Conservation (phyloP, 2,113 vertebrate genomes). For the Rhinichthys klamathensis region DNA sequence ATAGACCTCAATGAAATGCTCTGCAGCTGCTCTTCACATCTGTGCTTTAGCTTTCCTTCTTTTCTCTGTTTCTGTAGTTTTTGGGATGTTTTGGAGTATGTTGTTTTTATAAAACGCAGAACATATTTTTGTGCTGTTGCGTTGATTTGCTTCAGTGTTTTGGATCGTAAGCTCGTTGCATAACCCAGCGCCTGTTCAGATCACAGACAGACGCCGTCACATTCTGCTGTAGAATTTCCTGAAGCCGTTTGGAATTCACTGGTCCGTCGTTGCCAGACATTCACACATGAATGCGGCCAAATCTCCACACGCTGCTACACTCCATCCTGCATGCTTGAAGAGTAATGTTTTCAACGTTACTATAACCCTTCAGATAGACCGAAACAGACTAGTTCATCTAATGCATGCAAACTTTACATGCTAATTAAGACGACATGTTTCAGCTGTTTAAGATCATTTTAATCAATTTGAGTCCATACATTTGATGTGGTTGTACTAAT, state of each 20-base stretch:
- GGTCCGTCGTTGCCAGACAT: slow-evolving; percentile 14
- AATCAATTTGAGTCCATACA: neutral
- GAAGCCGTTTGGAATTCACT: slow-evolving; percentile 13
- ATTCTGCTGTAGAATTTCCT: slow-evolving; percentile 39
- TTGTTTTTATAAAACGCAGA: neutral
- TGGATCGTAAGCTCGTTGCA: slow-evolving; percentile 13
- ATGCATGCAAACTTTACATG: neutral
- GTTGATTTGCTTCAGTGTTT: slow-evolving; percentile 27
- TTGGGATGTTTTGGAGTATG: neutral
- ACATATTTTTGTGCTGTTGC: slow-evolving; percentile 10
- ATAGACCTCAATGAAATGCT: neutral
- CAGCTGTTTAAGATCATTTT: neutral
- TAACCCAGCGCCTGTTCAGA: slow-evolving; percentile 21
- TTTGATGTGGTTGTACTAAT: neutral
- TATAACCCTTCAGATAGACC: neutral
- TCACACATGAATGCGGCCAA: slow-evolving; percentile 3
- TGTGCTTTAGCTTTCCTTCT: neutral
- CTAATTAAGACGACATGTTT: neutral
- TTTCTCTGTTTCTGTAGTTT: neutral
- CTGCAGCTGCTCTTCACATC: neutral
- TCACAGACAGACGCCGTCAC: slow-evolving; percentile 23
- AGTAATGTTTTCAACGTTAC: neutral
- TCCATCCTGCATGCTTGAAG: neutral
- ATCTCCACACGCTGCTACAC: neutral
- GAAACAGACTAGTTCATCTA: neutral